Conservation (phyloP, 2,797 vertebrate genomes). For the Hippopotamyrus pictus region DNA sequence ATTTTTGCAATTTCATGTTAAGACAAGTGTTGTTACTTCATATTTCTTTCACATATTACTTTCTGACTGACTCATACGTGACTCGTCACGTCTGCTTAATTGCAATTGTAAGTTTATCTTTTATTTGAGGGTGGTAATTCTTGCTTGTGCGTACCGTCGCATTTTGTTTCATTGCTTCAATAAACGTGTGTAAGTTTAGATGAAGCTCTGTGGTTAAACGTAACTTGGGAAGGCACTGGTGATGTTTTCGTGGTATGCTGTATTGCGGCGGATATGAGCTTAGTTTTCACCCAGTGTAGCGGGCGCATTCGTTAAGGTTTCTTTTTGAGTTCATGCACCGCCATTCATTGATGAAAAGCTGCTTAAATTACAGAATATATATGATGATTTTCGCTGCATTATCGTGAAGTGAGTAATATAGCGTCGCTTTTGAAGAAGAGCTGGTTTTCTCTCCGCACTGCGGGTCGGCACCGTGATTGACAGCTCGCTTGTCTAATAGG, state of each 20-base stretch:
- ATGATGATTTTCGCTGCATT: neutral
- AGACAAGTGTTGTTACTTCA: neutral
- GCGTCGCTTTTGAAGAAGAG: neutral
- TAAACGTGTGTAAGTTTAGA: neutral
- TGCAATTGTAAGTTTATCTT: neutral
- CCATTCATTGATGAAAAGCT: neutral
- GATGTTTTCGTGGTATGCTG: neutral
- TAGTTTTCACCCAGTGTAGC: neutral
- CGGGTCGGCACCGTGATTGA: conserved; percentile 20
- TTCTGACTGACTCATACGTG: neutral
- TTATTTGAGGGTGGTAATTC: neutral
- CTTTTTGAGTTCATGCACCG: neutral
- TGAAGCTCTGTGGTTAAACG: neutral
- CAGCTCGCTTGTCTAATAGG: conserved; percentile 28
- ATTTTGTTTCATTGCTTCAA: neutral
- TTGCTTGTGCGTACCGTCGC: neutral
- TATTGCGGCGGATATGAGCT: neutral
- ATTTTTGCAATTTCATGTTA: neutral
- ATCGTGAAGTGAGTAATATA: neutral
- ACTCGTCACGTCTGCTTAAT: neutral
- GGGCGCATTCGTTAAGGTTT: neutral
- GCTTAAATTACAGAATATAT: neutral
- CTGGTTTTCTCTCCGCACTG: neutral
- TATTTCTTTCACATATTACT: neutral
- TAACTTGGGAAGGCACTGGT: neutral